Percentiles rank a stretch among this genome's conserved stretches.
These are phyloP conservation scores for Matsumyia berberina DNA, from an alignment of 2,888 invertebrate species.

Conservation along the genomic window DNA sequence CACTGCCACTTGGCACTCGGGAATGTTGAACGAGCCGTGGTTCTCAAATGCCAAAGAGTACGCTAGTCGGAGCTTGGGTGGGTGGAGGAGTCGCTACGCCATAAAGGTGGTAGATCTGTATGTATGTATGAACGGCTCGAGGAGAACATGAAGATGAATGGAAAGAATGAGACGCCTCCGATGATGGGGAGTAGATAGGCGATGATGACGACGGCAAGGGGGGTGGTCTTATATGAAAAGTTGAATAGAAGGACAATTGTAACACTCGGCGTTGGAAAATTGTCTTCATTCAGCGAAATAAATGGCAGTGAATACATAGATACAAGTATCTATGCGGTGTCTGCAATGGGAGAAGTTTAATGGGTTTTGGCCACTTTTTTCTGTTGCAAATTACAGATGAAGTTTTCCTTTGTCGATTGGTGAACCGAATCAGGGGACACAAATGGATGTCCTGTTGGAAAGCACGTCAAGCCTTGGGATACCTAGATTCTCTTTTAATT, in stretches of 20 bases:
- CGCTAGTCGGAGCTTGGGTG: not conserved
- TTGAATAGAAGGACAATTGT: constrained; percentile 56
- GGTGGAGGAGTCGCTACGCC: not conserved
- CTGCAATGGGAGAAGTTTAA: not conserved
- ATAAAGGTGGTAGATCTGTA: constrained; percentile 13
- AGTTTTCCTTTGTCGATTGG: not conserved
- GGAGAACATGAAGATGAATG: constrained; percentile 33
- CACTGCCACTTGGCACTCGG: constrained; percentile 33
- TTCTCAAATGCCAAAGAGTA: constrained; percentile 17
- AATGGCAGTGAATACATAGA: not conserved
- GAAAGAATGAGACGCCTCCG: not conserved
- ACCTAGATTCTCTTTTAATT: too few relatives aligned
- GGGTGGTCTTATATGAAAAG: not conserved
- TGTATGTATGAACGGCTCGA: constrained; percentile 47
- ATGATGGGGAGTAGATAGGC: not conserved
- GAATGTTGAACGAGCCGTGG: constrained; percentile 22
- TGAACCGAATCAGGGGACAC: too few relatives aligned
- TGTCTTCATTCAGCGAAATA: constrained; percentile 34
- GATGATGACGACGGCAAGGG: not conserved
- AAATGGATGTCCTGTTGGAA: too few relatives aligned
- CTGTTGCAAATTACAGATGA: not conserved
- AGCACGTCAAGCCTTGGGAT: too few relatives aligned
- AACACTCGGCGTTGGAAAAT: constrained; percentile 47
- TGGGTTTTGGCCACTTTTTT: not conserved
- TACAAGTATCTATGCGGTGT: not conserved